Evolutionary conservation across 2,797 vertebrate species (phyloP), one percentile per base, ranked within the genome.

Genomic region (Diglossa cyanea): DNA sequence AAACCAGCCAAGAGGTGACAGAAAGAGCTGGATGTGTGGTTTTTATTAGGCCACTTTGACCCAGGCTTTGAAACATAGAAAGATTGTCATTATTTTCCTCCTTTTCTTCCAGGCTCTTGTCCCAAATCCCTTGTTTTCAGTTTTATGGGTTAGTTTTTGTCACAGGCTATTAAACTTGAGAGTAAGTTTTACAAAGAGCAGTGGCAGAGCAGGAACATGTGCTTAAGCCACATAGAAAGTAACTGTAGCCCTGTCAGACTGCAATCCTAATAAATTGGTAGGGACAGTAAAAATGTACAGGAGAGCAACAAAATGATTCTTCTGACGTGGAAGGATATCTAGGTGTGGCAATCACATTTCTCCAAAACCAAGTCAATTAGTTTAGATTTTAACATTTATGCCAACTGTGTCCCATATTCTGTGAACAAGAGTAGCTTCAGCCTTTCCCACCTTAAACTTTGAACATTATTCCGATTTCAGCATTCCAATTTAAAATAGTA

Each of bases 161-260:
- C 51, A 26, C 37, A 66, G 66, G 25, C 72, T 26, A 4, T 53
- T 90, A 18, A 73, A 8, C 26, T 92, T 63, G 58, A 73, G 66
- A 54, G 16, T 31, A 37, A 39, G 23, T 68, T 93, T 86, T 88
- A 68, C 17, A 55, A 44, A 79, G 40, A 81, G 2, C 30, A 17
- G 35, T 20, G n/a, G 35, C 37, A 63, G 42, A 31, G 35, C 60
- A 45, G 37, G 28, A 47, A 30, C 0, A 0, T 1, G 2, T n/a
- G 33, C 23, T 44, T 44, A 37, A 78, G n/a, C 25, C 18, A 35
- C n/a, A 47, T 3, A 37, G 7, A 42, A 37, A 53, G 50, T 80
- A 31, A 39, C 45, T 4, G 2, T 20, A 44, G 44, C 45, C 28
- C 10, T 71, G 55, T 66, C 25, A 1, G 4, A 17, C 26, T 65